Base-by-base conservation (phyloP, 2,797 vertebrate genomes). In the Cossypha heuglini region DNA sequence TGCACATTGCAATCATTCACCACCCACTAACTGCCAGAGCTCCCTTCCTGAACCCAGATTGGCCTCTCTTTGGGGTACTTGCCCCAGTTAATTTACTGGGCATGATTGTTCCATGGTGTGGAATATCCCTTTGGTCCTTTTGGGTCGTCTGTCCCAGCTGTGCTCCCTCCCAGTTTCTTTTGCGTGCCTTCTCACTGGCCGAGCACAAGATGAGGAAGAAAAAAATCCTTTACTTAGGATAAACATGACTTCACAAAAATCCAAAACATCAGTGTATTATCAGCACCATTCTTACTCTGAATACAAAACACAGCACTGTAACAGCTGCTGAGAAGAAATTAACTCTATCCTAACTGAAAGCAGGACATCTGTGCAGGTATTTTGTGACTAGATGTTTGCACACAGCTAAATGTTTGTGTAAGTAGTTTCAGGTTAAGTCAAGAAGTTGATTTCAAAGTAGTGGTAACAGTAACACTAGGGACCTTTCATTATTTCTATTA, bases 141-240 rank as follows among this genome's bases (percentile, higher is more conserved):
- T 52, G 40, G 46, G 16, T 68, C 6, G 2, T 26, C 43, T 57
- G 7, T 49, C 51, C 26, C 69, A 84, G 51, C 43, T 66, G 20
- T 68, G 35, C 40, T 76, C 35, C 33, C 54, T 68, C 63, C 29
- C 33, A 29, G 20, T 45, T 86, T 61, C 40, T 54, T 54, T 31
- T 61, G 29, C 0, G 0, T 68, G 55, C 9, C 13, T 20, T 46
- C 55, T 61, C 54, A 17, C 11, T 68, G 63, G 40, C 29, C 0
- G 4, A 40, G 13, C 1, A 1, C 1, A 0, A 61, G 63, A 40
- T 16, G 25, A 62, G 29, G 48, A 17, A 17, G 31, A 33, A 72
- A 67, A 38, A 43, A 58, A 3, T 10, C 18, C 35, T 54, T 46
- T 46, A 14, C 29, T 25, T 55, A 69, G 48, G 11, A 62, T 40